Percentiles rank a stretch among this genome's conserved stretches.
Conservation (phyloP, 2,113 vertebrate genomes). For the Nibea coibor region DNA sequence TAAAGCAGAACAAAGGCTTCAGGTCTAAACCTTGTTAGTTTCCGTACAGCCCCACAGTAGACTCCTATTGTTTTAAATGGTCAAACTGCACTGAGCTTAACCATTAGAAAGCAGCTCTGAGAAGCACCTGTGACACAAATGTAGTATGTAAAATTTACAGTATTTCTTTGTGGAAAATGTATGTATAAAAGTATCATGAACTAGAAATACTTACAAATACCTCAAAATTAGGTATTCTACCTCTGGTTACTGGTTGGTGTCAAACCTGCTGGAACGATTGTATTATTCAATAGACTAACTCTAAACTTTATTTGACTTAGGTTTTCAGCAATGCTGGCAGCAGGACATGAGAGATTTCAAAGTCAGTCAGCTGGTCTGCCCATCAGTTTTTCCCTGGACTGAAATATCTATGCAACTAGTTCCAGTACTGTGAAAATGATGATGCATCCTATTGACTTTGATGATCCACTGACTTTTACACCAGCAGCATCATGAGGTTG, state of each 20-base stretch:
- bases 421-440: background rate
- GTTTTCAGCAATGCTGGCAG: too few relatives aligned
- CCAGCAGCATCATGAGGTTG: background rate
- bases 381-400: background rate
- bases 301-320: too few relatives aligned
- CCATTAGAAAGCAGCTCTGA: background rate
- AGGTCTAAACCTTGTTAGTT: background rate
- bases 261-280: background rate
- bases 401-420: background rate
- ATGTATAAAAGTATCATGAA: background rate
- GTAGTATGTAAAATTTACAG: too few relatives aligned
- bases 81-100: background rate
- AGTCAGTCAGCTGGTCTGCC: background rate
- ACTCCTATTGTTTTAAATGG: background rate
- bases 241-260: background rate
- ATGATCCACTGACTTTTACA: background rate
- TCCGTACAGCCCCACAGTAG: background rate
- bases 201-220: too few relatives aligned
- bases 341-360: background rate
- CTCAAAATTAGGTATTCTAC: background rate
- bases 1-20: slow-evolving; percentile 18
- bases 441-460: background rate
- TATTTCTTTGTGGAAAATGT: too few relatives aligned
- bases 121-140: background rate
- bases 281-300: too few relatives aligned